Conservation (phyloP, 2,113 vertebrate genomes). For the Phalacrocorax brasilianus region DNA sequence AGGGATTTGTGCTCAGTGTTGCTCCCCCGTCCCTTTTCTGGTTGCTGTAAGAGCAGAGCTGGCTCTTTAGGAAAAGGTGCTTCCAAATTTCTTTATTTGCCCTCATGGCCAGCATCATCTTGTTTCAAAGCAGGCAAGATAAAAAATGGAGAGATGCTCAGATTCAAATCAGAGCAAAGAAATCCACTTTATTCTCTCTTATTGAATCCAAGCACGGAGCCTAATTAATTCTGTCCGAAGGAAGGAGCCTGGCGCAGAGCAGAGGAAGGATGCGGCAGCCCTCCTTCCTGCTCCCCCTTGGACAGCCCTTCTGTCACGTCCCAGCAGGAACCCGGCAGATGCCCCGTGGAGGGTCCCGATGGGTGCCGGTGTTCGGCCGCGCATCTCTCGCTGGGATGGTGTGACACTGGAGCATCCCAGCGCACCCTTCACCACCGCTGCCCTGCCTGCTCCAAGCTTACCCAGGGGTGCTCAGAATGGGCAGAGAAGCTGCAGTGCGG, state of each 20-base stretch:
- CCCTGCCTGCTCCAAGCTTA: neutral
- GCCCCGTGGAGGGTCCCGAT: neutral
- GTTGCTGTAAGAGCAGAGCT: neutral
- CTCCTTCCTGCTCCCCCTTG: neutral
- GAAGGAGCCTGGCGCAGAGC: neutral
- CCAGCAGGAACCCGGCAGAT: neutral
- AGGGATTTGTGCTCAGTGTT: neutral
- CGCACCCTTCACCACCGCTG: fast-evolving
- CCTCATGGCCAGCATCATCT: neutral
- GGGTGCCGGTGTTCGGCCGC: fast-evolving
- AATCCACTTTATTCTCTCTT: neutral
- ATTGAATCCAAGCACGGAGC: neutral
- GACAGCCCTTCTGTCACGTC: neutral
- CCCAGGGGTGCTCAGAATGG: fast-evolving
- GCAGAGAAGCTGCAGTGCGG: neutral
- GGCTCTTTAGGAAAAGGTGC: neutral
- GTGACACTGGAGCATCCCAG: neutral
- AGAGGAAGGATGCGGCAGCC: neutral
- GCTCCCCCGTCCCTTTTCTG: neutral
- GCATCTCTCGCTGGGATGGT: fast-evolving
- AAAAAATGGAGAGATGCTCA: neutral
- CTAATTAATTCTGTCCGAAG: neutral
- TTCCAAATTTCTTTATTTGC: neutral
- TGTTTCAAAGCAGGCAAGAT: neutral
- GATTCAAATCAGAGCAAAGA: neutral